phyloP scores from a whole-genome alignment of 2,797 vertebrate genomes.

The Hipposideros larvatus region DNA sequence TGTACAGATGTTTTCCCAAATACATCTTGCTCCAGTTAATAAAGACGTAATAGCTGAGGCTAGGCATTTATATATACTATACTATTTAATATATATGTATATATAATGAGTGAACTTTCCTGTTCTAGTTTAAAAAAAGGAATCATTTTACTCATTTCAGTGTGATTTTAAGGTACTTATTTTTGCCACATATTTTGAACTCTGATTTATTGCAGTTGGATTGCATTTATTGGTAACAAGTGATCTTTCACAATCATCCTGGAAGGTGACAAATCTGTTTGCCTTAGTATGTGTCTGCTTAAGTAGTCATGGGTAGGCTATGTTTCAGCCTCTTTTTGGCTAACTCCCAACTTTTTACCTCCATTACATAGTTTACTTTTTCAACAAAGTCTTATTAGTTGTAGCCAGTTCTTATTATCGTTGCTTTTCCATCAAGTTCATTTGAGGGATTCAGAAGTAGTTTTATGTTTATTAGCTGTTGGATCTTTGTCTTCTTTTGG shows the following conservation, averaged over 20 bases:
- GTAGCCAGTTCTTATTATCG: background rate
- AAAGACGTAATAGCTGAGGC: background rate
- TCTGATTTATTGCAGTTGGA: constrained; percentile 48
- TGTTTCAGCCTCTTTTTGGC: constrained; percentile 38
- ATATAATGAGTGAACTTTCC: background rate
- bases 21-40: background rate
- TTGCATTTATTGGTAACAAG: constrained; percentile 11
- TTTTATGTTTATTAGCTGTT: background rate
- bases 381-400: constrained; percentile 8
- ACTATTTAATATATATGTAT: too few relatives aligned
- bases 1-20: background rate
- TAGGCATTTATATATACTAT: background rate
- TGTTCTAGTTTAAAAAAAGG: background rate
- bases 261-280: background rate
- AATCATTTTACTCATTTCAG: constrained; percentile 6
- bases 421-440: constrained; percentile 41
- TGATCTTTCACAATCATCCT: constrained; percentile 46
- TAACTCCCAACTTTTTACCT: background rate
- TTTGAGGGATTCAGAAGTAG: constrained; percentile 6
- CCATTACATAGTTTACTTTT: background rate
- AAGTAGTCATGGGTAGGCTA: background rate
- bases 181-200: constrained; percentile 42
- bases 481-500: background rate
- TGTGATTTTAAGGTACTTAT: constrained; percentile 52
- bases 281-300: constrained; percentile 33